These are phyloP conservation scores for Platorchestia sp. DNA, from an alignment of 1,140 invertebrate species.

Conservation along the genomic window DNA sequence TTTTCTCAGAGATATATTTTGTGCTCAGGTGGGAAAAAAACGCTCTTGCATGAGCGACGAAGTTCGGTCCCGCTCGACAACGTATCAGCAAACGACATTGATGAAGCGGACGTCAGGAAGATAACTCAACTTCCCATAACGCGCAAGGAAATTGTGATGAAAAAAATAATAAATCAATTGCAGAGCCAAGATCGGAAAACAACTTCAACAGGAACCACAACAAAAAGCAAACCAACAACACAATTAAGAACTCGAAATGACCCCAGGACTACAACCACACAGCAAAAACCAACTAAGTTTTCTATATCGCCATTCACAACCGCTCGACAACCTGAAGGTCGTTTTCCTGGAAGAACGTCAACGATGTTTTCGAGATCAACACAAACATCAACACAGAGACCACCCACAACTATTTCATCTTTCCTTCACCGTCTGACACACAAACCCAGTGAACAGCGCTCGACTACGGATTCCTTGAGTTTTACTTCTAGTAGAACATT, in stretches of 20 bases:
- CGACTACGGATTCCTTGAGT: background rate
- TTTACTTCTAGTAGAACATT: background rate
- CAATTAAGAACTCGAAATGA: background rate
- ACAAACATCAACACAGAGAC: background rate
- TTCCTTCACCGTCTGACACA: background rate
- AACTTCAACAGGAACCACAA: background rate
- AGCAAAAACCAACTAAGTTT: background rate
- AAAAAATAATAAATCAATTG: background rate
- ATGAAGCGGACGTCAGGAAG: background rate
- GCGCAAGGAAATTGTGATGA: background rate
- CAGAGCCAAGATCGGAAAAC: background rate
- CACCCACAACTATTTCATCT: background rate
- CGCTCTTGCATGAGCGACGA: background rate
- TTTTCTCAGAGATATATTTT: background rate
- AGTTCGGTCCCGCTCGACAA: background rate
- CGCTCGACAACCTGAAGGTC: background rate
- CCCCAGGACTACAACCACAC: background rate
- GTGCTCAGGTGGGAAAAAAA: conserved; percentile 8
- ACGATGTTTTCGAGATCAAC: background rate
- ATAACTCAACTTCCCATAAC: conserved; percentile 3
- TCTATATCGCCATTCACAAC: background rate
- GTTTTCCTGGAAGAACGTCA: background rate
- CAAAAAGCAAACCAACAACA: background rate
- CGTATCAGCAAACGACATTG: conserved; percentile 10
- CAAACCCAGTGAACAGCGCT: background rate